Percentiles rank a stretch among this genome's conserved stretches.
These are phyloP conservation scores for Aporophyla nigra DNA, from an alignment of 2,888 invertebrate genomes.

Conservation along the genomic window DNA sequence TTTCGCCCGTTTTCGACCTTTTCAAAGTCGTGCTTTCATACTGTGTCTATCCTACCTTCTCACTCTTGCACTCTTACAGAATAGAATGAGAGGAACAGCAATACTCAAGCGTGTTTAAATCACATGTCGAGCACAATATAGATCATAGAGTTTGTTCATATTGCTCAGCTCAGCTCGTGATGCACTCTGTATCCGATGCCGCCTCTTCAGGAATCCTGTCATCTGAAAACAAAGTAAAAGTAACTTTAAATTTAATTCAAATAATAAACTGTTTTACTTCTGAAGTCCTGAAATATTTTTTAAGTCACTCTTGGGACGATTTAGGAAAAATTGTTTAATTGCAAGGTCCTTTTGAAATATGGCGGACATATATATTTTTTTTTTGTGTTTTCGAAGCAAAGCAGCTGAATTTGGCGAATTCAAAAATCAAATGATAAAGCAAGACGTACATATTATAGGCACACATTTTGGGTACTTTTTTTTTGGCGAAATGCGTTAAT, in stretches of 20 bases:
- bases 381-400: conserved; percentile 10
- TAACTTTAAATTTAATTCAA: conserved; percentile 7
- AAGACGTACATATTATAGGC: background rate
- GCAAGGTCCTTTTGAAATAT: background rate
- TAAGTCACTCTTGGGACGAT: background rate
- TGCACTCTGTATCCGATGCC: conserved; percentile 85
- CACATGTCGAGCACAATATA: conserved; percentile 81
- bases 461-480: background rate
- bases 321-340: background rate
- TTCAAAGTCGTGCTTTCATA: conserved; percentile 70
- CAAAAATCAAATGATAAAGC: background rate
- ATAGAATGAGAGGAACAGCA: conserved; percentile 74
- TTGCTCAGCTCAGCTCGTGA: conserved; percentile 83
- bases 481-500: background rate
- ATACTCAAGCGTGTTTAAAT: conserved; percentile 77
- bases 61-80: conserved; percentile 73
- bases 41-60: conserved; percentile 69
- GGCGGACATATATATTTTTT: background rate
- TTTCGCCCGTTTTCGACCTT: conserved; percentile 80
- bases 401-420: conserved; percentile 5
- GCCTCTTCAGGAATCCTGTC: conserved; percentile 88
- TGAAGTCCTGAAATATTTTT: background rate
- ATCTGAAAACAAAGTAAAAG: conserved; percentile 81
- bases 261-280: background rate
- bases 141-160: conserved; percentile 72